phyloP scores from a whole-genome alignment of 1,140 invertebrate genomes.

The Thaumatotibia leucotreta region DNA sequence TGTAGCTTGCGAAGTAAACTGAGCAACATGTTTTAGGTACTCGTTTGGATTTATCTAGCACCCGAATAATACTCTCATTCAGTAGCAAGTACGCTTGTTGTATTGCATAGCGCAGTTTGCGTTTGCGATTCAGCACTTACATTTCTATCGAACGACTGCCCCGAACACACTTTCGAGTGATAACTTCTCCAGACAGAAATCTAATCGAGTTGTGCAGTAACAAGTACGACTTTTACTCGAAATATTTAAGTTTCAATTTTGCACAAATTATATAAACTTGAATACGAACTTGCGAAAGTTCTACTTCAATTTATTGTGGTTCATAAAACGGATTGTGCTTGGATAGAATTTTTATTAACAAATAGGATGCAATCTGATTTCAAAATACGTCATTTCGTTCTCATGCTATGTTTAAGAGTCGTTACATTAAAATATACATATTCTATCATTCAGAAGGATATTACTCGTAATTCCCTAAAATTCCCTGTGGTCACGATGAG shows the following conservation, averaged over 20 bases:
- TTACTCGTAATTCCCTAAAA: no score
- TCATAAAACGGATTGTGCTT: background rate
- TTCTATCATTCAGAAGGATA: no score
- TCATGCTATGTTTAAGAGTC: background rate
- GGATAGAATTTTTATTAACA: background rate
- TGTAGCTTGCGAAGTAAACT: background rate
- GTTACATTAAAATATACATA: no score
- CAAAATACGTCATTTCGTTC: background rate
- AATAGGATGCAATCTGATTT: background rate
- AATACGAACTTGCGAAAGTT: background rate
- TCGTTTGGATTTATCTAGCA: background rate
- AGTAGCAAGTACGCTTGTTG: background rate
- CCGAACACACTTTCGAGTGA: background rate
- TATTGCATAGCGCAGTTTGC: background rate
- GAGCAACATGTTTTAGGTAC: background rate
- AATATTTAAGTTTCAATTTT: background rate
- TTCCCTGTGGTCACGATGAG: no score
- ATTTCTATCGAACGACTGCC: background rate
- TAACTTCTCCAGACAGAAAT: background rate
- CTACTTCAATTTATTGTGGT: background rate
- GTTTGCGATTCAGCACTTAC: constrained; percentile 2
- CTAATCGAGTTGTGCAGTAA: background rate
- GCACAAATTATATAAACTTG: background rate
- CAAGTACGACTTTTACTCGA: background rate
- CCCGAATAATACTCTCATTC: background rate